These are phyloP conservation scores for Scaptomyza hsui DNA, from an alignment of 1,140 invertebrate species.

Conservation along the genomic window DNA sequence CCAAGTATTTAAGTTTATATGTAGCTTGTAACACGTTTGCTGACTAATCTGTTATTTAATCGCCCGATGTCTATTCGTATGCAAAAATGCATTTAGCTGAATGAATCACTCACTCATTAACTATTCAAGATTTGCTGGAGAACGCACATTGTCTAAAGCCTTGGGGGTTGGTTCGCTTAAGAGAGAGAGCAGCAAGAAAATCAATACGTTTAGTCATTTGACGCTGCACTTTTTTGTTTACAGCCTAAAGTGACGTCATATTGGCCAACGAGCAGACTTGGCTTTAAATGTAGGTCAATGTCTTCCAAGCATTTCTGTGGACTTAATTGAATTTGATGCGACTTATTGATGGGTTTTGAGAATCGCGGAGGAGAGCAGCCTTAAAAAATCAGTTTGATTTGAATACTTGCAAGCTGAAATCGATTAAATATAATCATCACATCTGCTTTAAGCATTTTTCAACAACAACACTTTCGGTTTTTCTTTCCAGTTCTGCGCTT, in stretches of 20 bases:
- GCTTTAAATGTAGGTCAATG: slow-evolving; percentile 68
- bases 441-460: slow-evolving; percentile 17
- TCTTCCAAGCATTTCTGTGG: slow-evolving; percentile 52
- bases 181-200: slow-evolving; percentile 47
- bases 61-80: slow-evolving; percentile 37
- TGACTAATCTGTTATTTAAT: slow-evolving; percentile 46
- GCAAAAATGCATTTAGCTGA: slow-evolving; percentile 36
- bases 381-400: background rate
- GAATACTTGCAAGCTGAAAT: background rate
- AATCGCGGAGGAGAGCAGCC: too few relatives aligned
- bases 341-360: background rate
- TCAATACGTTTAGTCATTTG: slow-evolving; percentile 57
- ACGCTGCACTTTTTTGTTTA: slow-evolving; percentile 57
- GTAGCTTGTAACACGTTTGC: slow-evolving; percentile 7
- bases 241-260: slow-evolving; percentile 57
- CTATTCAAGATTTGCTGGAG: slow-evolving; percentile 9
- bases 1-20: slow-evolving; percentile 27
- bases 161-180: slow-evolving; percentile 10
- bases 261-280: slow-evolving; percentile 49
- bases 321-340: slow-evolving; percentile 65
- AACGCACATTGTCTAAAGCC: slow-evolving; percentile 26
- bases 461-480: slow-evolving; percentile 50
- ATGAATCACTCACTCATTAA: slow-evolving; percentile 60
- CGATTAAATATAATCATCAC: slow-evolving; percentile 2
- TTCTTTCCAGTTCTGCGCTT: background rate